Base-by-base conservation (phyloP, 1,140 invertebrate species). In the Caenorhabditis tropicalis region DNA sequence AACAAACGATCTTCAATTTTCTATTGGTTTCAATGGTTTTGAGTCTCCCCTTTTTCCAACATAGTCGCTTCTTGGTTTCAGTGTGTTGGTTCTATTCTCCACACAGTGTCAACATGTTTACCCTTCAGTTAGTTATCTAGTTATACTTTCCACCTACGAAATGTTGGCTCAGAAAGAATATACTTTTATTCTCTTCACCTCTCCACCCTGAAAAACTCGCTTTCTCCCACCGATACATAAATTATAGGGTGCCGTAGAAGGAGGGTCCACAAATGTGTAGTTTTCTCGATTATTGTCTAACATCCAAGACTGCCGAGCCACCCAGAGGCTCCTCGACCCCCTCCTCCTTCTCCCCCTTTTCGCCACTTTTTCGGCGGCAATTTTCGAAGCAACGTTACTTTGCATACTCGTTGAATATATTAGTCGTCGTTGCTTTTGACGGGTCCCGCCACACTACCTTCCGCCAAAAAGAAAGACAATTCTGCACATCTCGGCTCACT, bases 341-440 rank as follows among this genome's bases (percentile, higher is more conserved):
- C 60, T 6, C 31, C 24, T 27, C 60, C 65, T 36, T 36, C 31
- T n/a, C 58, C n/a, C 7, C 16, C 43, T 43, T 74, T 74, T 74
- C 36, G 36, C n/a, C 9, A 27, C 10, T n/a, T 65, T 74, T 43
- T 39, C 21, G 65, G 65, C 65, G 27, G 21, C 33, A 74, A 46
- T 74, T 74, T 74, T 74, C n/a, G 65, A 46, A 74, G 33, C 65
- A 74, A 74, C 65, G 65, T 74, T 74, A 74, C 65, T 74, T 74
- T 74, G 65, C 65, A 74, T 43, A 74, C 65, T 24, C 33, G n/a
- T 9, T 74, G 65, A 74, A 74, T 74, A 74, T 46, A 74, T 74
- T 74, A 74, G 36, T 43, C 36, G 65, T 43, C 10, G 65, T 43
- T 43, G 33, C 65, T 74, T 74, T 43, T 74, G 36, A 46, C 31